Percentiles rank a stretch among this genome's conserved stretches.
Evolutionary conservation across 2,113 vertebrate species (phyloP).

Genomic region (Boleophthalmus pectinirostris): DNA sequence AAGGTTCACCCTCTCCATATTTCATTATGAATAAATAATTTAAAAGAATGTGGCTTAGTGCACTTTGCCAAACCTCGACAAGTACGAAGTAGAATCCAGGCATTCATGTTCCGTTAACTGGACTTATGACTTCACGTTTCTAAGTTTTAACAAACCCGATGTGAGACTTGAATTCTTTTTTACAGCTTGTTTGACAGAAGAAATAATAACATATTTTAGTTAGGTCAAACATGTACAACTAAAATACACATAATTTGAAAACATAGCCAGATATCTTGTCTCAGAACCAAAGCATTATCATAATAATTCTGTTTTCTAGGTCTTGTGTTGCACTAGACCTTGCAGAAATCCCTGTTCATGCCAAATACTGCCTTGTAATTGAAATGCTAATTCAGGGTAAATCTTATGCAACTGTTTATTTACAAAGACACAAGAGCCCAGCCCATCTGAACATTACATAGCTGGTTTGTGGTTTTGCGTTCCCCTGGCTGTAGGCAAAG

Average conservation of each 20-base stretch:
- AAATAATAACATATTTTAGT: conserved; percentile 31
- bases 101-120: conserved; percentile 35
- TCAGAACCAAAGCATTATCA: not conserved
- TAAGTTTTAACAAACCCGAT: conserved; percentile 11
- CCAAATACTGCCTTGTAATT: conserved; percentile 11
- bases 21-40: not conserved
- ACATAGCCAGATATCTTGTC: not conserved
- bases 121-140: conserved; percentile 18
- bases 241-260: conserved; percentile 5
- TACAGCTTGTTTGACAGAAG: not conserved
- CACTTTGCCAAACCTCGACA: conserved; percentile 13
- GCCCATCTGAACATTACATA: conserved; percentile 23
- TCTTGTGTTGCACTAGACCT: not conserved
- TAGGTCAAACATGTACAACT: conserved; percentile 31
- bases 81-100: conserved; percentile 14
- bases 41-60: not conserved
- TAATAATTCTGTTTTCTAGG: conserved; percentile 10
- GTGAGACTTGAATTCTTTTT: conserved; percentile 3
- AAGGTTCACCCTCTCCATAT: not conserved
- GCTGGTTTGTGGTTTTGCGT: conserved; percentile 50
- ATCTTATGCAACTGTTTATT: conserved; percentile 19
- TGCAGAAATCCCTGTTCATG: not conserved
- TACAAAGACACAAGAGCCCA: conserved; percentile 6
- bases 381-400: conserved; percentile 16
- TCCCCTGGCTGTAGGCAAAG: conserved; percentile 51